A percentile compares a stretch with the other conserved stretches of the same genome.
Conservation (phyloP, 2,888 invertebrate species). For the Tetrapedia diversipes region DNA sequence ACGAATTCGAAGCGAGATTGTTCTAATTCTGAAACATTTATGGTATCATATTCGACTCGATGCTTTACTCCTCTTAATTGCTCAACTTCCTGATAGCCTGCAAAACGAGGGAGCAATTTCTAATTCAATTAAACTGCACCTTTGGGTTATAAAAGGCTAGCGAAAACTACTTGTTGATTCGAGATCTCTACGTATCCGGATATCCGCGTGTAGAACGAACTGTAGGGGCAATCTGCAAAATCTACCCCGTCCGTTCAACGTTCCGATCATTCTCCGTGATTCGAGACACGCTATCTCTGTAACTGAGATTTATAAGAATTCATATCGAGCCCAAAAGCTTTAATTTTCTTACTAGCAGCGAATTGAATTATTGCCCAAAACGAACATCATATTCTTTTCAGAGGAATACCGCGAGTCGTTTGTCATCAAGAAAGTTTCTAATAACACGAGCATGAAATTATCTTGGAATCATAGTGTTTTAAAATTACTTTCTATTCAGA, state of each 20-base stretch:
- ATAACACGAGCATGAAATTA: too few relatives aligned
- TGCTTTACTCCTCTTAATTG: background rate
- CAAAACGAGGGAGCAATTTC: background rate
- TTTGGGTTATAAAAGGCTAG: constrained; percentile 9
- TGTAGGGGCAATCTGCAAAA: background rate
- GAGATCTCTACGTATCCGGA: background rate
- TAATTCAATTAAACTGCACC: constrained; percentile 25
- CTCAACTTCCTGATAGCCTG: background rate
- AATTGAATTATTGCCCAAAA: too few relatives aligned
- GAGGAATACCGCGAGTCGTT: too few relatives aligned
- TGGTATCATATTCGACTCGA: too few relatives aligned
- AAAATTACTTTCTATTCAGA: too few relatives aligned
- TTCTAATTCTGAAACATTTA: too few relatives aligned
- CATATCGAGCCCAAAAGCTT: too few relatives aligned
- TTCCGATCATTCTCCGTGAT: background rate
- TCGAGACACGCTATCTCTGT: background rate
- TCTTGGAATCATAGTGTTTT: too few relatives aligned
- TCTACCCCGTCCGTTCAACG: background rate
- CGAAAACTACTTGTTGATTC: constrained; percentile 33
- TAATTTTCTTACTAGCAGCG: too few relatives aligned
- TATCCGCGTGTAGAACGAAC: background rate
- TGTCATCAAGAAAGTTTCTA: too few relatives aligned
- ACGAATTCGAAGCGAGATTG: too few relatives aligned
- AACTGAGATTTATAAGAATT: background rate
- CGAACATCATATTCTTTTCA: too few relatives aligned